Base-by-base conservation (phyloP, 1,140 invertebrate species). In the Thaumetopoea pityocampa region DNA sequence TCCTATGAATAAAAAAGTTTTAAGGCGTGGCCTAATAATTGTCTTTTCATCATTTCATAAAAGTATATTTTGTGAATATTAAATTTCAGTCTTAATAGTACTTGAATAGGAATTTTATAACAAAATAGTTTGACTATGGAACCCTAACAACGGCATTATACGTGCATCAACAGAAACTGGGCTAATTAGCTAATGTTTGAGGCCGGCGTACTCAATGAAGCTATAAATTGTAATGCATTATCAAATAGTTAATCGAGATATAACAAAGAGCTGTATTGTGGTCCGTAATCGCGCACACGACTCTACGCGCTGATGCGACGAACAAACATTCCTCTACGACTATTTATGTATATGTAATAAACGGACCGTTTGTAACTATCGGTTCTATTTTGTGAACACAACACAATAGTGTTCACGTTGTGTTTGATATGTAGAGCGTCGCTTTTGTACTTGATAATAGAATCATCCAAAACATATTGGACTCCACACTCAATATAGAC, bases 211-310 rank as follows among this genome's bases (percentile, higher is more conserved):
- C 63, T 67, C 69, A 77, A 74, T 72, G 67, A 67, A 60, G 56
- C 72, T 54, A 56, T 74, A 74, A 78, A 78, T 79, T 74, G 60
- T 66, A 72, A 70, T 67, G 61, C 64, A 52, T 65, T 74, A 74
- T 73, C 73, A 60, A 69, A 63, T 62, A 55, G 65, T 68, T 69
- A 70, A 73, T 76, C 72, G 59, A 53, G 38, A 61, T 60, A 67
- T 62, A 72, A 66, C 62, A 59, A 67, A 69, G 46, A 45, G 56
- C 58, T 55, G 67, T 64, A 68, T 68, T 76, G 66, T 73, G 38
- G 42, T 43, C 49, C 17, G 34, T 47, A 52, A 55, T 42, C 27
- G 50, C 63, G 55, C 52, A 52, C 45, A 56, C 59, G 47, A 50
- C 22, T 43, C 48, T 60, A 64, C 9, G 12, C 19, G 4, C 5